A percentile compares a stretch with the other conserved stretches of the same genome.
phyloP scores from a whole-genome alignment of 2,113 vertebrate species.

The Epinephelus lanceolatus region DNA sequence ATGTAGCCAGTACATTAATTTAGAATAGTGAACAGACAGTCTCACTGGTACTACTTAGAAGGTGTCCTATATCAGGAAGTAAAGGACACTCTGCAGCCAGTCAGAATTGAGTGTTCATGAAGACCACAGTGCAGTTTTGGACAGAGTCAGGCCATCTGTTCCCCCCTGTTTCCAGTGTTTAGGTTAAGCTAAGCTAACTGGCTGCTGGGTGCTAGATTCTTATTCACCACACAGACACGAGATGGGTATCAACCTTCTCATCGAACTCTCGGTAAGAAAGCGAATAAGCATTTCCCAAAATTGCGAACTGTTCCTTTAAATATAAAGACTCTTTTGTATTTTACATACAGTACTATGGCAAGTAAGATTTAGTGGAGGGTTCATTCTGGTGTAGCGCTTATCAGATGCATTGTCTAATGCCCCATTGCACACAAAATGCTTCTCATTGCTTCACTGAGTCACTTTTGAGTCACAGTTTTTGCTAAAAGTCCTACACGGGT shows the following conservation, averaged over 20 bases:
- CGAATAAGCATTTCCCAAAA: background rate
- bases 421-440: background rate
- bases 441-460: background rate
- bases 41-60: no score
- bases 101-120: no score
- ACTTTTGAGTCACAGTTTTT: conserved; percentile 1
- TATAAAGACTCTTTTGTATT: background rate
- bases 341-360: background rate
- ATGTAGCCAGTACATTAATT: no score
- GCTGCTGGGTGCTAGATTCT: background rate
- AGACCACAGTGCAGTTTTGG: background rate
- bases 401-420: background rate
- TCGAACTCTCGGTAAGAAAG: background rate
- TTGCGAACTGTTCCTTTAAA: background rate
- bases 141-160: background rate
- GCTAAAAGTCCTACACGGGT: background rate
- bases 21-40: no score
- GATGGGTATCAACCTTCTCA: no score
- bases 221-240: background rate
- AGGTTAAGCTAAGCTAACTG: background rate
- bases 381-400: background rate
- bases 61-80: no score
- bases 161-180: background rate
- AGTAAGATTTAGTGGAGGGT: background rate
- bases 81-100: no score